These are phyloP conservation scores for Chaunax sp. DNA, from an alignment of 2,797 vertebrate genomes.

Conservation along the genomic window DNA sequence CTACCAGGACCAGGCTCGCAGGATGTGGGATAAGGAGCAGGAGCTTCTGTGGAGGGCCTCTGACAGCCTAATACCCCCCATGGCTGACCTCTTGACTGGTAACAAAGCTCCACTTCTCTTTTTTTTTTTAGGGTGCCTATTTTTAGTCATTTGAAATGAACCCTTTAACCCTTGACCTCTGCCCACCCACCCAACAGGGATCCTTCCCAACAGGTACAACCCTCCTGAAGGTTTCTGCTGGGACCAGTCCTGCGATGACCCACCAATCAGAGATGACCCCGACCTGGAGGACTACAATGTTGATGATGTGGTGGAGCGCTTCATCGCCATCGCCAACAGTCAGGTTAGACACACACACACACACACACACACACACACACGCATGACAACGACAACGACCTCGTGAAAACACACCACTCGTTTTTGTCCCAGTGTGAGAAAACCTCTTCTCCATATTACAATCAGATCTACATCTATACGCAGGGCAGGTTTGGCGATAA, in stretches of 20 bases:
- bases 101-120: conserved; percentile 1
- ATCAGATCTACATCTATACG: no score
- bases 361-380: neutral
- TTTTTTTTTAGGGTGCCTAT: neutral
- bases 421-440: no score
- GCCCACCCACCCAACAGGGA: conserved; percentile 74
- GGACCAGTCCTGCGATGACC: conserved; percentile 88
- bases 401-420: no score
- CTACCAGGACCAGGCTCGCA: conserved; percentile 87
- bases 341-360: conserved; percentile 78
- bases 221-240: conserved; percentile 90
- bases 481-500: no score
- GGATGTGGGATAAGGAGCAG: conserved; percentile 80
- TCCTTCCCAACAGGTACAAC: conserved; percentile 91
- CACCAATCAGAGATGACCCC: conserved; percentile 88
- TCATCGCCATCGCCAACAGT: conserved; percentile 70
- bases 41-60: conserved; percentile 92
- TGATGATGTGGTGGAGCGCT: conserved; percentile 77
- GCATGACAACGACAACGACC: no score
- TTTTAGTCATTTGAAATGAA: neutral
- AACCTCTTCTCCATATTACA: no score
- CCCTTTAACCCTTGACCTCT: neutral
- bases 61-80: conserved; percentile 80
- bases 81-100: conserved; percentile 93
- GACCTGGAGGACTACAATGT: conserved; percentile 90